Conservation (phyloP, 2,797 vertebrate genomes). For the Mormyrus proboscirostris region DNA sequence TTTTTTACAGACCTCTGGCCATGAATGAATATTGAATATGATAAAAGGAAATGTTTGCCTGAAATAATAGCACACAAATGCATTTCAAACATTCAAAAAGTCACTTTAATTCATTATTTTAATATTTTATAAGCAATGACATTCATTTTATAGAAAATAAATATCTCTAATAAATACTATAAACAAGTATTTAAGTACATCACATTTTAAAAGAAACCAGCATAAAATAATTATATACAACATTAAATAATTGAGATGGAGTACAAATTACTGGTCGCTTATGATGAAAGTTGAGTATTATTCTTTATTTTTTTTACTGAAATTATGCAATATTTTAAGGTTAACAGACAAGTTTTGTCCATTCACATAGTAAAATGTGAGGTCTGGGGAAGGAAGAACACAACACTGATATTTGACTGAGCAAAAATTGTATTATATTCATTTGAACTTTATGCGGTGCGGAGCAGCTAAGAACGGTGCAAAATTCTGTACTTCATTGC, state of each 20-base stretch:
- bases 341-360: neutral
- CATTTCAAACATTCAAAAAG: slow-evolving; percentile 62
- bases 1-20: neutral
- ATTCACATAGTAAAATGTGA: neutral
- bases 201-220: slow-evolving; percentile 82
- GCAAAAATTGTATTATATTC: slow-evolving; percentile 14
- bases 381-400: neutral
- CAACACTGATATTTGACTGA: neutral
- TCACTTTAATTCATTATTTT: slow-evolving; percentile 57
- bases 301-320: neutral
- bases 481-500: slow-evolving; percentile 5
- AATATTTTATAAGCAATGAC: slow-evolving; percentile 79
- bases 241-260: slow-evolving; percentile 56
- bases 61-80: slow-evolving; percentile 15
- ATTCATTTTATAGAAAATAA: slow-evolving; percentile 84
- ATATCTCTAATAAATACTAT: slow-evolving; percentile 86
- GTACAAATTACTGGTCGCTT: slow-evolving; percentile 14
- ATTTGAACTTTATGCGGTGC: slow-evolving; percentile 3
- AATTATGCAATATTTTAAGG: neutral
- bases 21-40: neutral
- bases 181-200: slow-evolving; percentile 82
- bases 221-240: slow-evolving; percentile 79
- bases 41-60: neutral
- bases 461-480: slow-evolving; percentile 1
- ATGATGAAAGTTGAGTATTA: slow-evolving; percentile 5